phyloP scores from a whole-genome alignment of 2,797 vertebrate genomes.

The Taenioides sp. region DNA sequence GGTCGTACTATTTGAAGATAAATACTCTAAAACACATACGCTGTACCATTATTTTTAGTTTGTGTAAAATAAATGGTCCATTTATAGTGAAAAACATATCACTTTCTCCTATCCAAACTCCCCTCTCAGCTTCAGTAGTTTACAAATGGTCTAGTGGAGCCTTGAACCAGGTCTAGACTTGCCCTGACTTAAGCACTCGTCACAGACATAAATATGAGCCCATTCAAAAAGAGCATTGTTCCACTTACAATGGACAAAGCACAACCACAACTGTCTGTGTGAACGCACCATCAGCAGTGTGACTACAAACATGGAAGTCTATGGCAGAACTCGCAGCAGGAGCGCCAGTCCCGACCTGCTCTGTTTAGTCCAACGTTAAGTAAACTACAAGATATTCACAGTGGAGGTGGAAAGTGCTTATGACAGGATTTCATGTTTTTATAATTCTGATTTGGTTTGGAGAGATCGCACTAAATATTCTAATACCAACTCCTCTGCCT shows the following conservation, averaged over 20 bases:
- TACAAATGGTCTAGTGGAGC: neutral
- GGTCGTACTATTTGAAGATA: too few species aligned
- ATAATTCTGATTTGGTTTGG: too few species aligned
- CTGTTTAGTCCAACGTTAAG: slow-evolving; percentile 24
- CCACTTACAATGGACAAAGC: slow-evolving; percentile 14
- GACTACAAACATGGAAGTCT: slow-evolving; percentile 10
- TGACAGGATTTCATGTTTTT: too few species aligned
- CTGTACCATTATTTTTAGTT: too few species aligned
- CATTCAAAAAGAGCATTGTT: slow-evolving; percentile 35
- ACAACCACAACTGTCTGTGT: slow-evolving; percentile 12
- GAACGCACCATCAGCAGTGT: slow-evolving; percentile 12
- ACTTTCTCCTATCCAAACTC: neutral
- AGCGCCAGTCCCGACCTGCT: neutral
- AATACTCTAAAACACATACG: too few species aligned
- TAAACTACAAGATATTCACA: slow-evolving; percentile 42
- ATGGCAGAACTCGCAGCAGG: neutral
- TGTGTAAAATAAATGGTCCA: too few species aligned
- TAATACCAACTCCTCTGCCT: too few species aligned
- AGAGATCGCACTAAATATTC: too few species aligned
- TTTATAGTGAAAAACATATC: too few species aligned
- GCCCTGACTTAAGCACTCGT: slow-evolving; percentile 47
- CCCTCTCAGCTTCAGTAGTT: neutral
- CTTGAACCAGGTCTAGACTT: slow-evolving; percentile 13
- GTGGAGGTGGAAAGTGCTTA: slow-evolving; percentile 5
- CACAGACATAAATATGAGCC: slow-evolving; percentile 37